These are phyloP conservation scores for Larimichthys crocea DNA, from an alignment of 2,113 vertebrate genomes.

Conservation along the genomic window DNA sequence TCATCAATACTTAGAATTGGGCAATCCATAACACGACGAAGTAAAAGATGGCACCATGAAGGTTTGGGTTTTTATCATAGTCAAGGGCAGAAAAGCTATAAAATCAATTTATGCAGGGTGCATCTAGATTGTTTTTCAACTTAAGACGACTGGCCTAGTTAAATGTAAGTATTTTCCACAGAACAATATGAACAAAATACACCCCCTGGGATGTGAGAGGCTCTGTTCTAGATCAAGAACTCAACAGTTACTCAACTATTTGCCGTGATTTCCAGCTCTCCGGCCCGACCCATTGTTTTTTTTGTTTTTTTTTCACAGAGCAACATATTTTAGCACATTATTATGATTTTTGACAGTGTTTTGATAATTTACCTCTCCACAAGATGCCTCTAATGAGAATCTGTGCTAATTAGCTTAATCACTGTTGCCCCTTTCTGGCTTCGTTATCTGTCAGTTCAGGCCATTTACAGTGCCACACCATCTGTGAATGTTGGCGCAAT, in stretches of 20 bases:
- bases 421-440: neutral
- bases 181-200: neutral
- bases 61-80: conserved; percentile 19
- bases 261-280: neutral
- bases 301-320: neutral
- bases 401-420: neutral
- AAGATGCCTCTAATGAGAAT: neutral
- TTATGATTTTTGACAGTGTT: neutral
- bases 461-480: neutral
- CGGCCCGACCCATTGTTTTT: too few relatives aligned
- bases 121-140: conserved; percentile 1
- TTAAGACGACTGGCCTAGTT: neutral
- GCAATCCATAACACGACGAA: conserved; percentile 9
- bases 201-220: neutral
- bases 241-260: neutral
- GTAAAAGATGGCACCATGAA: conserved; percentile 7
- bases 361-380: neutral
- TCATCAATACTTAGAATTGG: conserved; percentile 39
- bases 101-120: conserved; percentile 2
- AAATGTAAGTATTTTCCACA: neutral
- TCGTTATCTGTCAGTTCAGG: neutral
- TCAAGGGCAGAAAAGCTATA: conserved; percentile 31
- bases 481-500: neutral
- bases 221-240: neutral
- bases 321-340: neutral